Base-by-base conservation (phyloP, 2,797 vertebrate genomes). In the Etheostoma perlongum region DNA sequence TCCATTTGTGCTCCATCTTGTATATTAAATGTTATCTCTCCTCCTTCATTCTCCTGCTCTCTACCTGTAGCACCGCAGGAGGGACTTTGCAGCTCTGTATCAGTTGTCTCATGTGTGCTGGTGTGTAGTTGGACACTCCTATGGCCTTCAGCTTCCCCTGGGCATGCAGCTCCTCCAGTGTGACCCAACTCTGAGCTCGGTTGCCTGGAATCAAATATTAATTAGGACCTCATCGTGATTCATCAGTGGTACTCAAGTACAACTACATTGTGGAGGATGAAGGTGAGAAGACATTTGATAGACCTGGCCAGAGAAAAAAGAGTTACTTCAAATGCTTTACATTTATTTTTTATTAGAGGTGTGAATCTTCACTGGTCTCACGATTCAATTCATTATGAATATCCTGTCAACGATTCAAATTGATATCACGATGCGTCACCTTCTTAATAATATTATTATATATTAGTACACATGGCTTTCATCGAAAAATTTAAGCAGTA, bases 101-200 rank as follows among this genome's bases (percentile, higher is more conserved):
- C 48, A 97, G 82, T 69, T 94, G 92, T 61, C 66, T 87, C 86
- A 97, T 89, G 84, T 97, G 96, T 25, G 68, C 79, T 12, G 90
- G 71, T 1, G 94, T 96, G 82, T 96, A 97, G 89, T 96, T 97
- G 19, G 96, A 97, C 58, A 96, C 96, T 1, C 96, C 96, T 3
- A 97, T 95, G 46, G 95, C 95, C 51, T 82, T 93, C 44, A 97
- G 92, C 63, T 85, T 92, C 49, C 95, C 95, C 53, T 90, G 71
- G 1, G 67, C 36, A n/a, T 96, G 87, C 60, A 97, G 86, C 46
- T 91, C 80, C 89, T 97, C 96, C 88, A 97, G 78, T 0, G 73
- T 59, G 4, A 72, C 83, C 96, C 96, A 97, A 87, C 94, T 96
- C 80, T 90, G 82, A 63, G 87, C 86, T 65, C 96, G 89, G 67